Percentiles rank a stretch among this genome's conserved stretches.
phyloP scores from a whole-genome alignment of 1,140 invertebrate species.

The Atta cephalotes region DNA sequence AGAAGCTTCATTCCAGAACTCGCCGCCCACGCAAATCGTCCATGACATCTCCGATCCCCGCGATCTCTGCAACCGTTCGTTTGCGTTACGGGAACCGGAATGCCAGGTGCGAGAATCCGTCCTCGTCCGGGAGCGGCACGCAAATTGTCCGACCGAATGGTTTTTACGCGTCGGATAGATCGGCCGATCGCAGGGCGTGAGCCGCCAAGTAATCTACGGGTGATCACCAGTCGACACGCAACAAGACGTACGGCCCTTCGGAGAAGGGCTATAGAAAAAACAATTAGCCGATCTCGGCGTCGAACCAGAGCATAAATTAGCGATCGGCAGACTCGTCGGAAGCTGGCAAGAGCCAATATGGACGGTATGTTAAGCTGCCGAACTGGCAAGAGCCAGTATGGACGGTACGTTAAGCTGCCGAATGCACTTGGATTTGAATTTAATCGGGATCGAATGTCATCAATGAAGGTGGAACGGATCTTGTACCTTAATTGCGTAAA shows the following conservation, averaged over 20 bases:
- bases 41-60: slow-evolving; percentile 40
- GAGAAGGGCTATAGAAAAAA: slow-evolving; percentile 60
- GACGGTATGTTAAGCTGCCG: neutral
- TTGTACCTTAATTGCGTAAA: slow-evolving; percentile 78
- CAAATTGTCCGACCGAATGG: slow-evolving; percentile 42
- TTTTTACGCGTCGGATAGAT: slow-evolving; percentile 59
- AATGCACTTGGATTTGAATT: slow-evolving; percentile 9
- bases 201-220: slow-evolving; percentile 56
- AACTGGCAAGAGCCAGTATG: neutral
- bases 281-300: slow-evolving; percentile 70
- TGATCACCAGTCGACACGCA: slow-evolving; percentile 58
- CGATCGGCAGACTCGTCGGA: slow-evolving; percentile 36
- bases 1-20: slow-evolving; percentile 19
- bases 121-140: slow-evolving; percentile 33
- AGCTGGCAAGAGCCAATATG: neutral
- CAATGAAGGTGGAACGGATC: slow-evolving; percentile 69
- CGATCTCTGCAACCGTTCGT: slow-evolving; percentile 35
- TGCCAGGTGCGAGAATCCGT: slow-evolving; percentile 40
- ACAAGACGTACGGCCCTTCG: slow-evolving; percentile 67
- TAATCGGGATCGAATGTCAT: neutral
- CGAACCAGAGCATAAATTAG: slow-evolving; percentile 71
- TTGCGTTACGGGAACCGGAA: slow-evolving; percentile 65
- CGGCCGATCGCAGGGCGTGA: slow-evolving; percentile 44
- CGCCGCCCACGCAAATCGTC: slow-evolving; percentile 55
- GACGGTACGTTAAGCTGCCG: neutral